Conservation (phyloP, 2,888 invertebrate species). For the Drosophila multiciliata region DNA sequence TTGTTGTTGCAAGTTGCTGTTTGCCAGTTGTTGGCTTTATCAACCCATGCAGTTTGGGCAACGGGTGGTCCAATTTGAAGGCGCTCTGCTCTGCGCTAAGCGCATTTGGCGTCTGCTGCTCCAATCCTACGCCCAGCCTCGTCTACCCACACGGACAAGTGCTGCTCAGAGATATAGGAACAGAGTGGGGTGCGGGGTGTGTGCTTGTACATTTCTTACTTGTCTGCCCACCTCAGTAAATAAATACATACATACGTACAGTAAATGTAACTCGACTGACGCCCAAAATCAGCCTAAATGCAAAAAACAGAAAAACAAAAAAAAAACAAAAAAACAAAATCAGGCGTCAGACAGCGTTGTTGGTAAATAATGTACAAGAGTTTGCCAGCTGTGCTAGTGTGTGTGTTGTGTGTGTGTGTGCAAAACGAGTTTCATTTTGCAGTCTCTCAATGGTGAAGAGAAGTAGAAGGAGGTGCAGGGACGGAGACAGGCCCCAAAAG, state of each 20-base stretch:
- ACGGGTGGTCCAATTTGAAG: slow-evolving; percentile 68
- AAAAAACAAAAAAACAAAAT: slow-evolving; percentile 20
- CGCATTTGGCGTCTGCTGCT: slow-evolving; percentile 56
- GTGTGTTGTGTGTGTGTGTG: slow-evolving; percentile 31
- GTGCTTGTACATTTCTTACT: slow-evolving; percentile 34
- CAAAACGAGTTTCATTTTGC: slow-evolving; percentile 73
- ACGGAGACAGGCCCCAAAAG: slow-evolving; percentile 47
- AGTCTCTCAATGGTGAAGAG: slow-evolving; percentile 51
- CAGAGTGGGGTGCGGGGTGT: slow-evolving; percentile 22
- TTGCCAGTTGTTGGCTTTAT: background rate
- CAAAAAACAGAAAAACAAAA: slow-evolving; percentile 38
- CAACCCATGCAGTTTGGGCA: slow-evolving; percentile 43
- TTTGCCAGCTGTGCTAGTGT: slow-evolving; percentile 42
- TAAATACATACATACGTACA: slow-evolving; percentile 13
- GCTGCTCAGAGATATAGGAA: slow-evolving; percentile 56
- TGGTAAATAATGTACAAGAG: slow-evolving; percentile 60
- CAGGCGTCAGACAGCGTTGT: slow-evolving; percentile 54
- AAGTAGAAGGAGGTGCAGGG: background rate
- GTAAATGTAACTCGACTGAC: slow-evolving; percentile 52
- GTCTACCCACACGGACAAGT: slow-evolving; percentile 70
- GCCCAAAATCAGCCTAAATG: slow-evolving; percentile 69
- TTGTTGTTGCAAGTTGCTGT: slow-evolving; percentile 12
- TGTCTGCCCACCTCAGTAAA: slow-evolving; percentile 64
- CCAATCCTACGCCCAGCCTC: slow-evolving; percentile 67
- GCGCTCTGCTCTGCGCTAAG: slow-evolving; percentile 40